Evolutionary conservation across 2,797 vertebrate genomes (phyloP), one percentile per base, ranked within the genome.

Genomic region (Melanotaenia parkinsoni): DNA sequence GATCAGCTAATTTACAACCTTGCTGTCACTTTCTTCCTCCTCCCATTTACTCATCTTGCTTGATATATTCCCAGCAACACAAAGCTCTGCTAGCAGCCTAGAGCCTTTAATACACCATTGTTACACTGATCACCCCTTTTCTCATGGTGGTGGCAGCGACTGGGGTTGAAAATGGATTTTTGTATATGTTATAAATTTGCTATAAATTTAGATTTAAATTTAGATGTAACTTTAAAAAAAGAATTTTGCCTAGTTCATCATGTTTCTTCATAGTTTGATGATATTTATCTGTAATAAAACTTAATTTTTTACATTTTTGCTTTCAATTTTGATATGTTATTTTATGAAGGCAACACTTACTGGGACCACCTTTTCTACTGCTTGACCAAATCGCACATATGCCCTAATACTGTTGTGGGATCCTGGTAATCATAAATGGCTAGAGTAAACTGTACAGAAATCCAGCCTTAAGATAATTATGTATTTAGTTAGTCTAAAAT

Each of bases 1-100:
- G 72, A 88, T 80, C 87, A 76, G 79, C 74, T 83, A 76, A 83
- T 82, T 66, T 86, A 87, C 80, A 89, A 59, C 72, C 57, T 74
- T 58, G 24, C 28, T 1, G 45, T 47, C 30, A 32, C 12, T 59
- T 60, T 62, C 28, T 26, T 9, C 1, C 22, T 67, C 40, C 30
- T 33, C 38, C 67, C 18, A 45, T 47, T 53, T 20, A 59, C 7
- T 58, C 1, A 3, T 58, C 2, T 59, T 24, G 22, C 35, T 14
- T 22, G 58, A 56, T 40, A 58, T 6, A 1, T 4, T 35, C n/a
- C n/a, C 5, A 12, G 28, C 26, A 65, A 16, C 7, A 64, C 9
- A 30, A 35, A 62, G 71, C 69, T 57, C 73, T 11, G 11, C 68
- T 37, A 70, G 73, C 37, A 22, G 16, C 32, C 26, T 4, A 28